These are phyloP conservation scores for Lomographa bimaculata DNA, from an alignment of 2,888 invertebrate species.

Conservation along the genomic window DNA sequence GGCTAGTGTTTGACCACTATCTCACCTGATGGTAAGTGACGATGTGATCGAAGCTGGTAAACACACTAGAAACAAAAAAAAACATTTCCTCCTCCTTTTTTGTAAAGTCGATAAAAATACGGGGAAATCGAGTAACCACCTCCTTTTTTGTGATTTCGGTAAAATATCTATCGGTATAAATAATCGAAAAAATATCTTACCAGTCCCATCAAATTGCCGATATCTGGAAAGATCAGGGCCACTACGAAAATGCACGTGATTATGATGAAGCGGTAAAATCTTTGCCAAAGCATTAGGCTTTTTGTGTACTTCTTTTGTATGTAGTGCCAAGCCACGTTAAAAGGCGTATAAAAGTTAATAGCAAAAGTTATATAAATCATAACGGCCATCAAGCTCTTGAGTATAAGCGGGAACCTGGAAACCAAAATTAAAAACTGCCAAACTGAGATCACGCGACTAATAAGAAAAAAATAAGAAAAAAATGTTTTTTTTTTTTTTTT, in stretches of 20 bases:
- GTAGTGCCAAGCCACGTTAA: slow-evolving; percentile 74
- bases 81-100: too few relatives aligned
- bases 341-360: slow-evolving; percentile 75
- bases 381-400: slow-evolving; percentile 67
- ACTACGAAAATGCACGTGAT: slow-evolving; percentile 59
- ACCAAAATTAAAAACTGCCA: slow-evolving; percentile 4
- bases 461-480: too few relatives aligned
- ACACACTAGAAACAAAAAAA: background rate
- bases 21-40: too few relatives aligned
- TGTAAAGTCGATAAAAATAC: too few relatives aligned
- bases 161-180: too few relatives aligned
- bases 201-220: slow-evolving; percentile 73
- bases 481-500: too few relatives aligned
- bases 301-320: slow-evolving; percentile 57
- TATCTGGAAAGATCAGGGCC: slow-evolving; percentile 71
- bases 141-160: too few relatives aligned
- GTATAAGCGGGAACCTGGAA: slow-evolving; percentile 64
- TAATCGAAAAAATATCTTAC: slow-evolving; percentile 41
- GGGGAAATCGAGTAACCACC: too few relatives aligned
- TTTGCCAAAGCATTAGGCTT: slow-evolving; percentile 73
- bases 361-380: slow-evolving; percentile 78
- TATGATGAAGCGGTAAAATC: slow-evolving; percentile 60
- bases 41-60: too few relatives aligned
- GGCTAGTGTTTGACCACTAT: too few relatives aligned
- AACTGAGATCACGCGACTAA: too few relatives aligned